These are phyloP conservation scores for Halcyon leucocephala DNA, from an alignment of 2,797 vertebrate genomes.

Conservation along the genomic window DNA sequence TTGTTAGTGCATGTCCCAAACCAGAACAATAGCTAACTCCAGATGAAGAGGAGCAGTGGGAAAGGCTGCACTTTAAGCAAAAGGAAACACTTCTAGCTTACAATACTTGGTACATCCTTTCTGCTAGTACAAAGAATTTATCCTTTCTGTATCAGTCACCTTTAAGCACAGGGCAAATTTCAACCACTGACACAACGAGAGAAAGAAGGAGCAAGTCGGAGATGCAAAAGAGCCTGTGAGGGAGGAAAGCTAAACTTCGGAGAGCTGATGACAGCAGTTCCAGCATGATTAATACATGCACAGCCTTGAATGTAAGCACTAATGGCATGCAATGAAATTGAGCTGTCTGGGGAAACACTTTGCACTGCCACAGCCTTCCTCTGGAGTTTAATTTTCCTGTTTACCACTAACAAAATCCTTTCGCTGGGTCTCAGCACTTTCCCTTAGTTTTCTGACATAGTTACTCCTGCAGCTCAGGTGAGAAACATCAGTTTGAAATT, in stretches of 20 bases:
- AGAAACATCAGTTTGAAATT: neutral
- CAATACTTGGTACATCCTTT: neutral
- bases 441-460: neutral
- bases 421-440: slow-evolving; percentile 2
- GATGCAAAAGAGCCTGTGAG: neutral
- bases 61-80: neutral
- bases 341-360: slow-evolving; percentile 48
- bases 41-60: neutral
- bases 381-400: slow-evolving; percentile 3
- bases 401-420: neutral
- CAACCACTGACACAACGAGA: neutral
- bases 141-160: neutral
- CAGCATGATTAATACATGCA: slow-evolving; percentile 43
- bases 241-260: neutral
- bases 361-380: neutral
- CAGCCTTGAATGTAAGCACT: neutral
- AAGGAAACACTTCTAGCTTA: neutral
- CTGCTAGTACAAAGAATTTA: neutral
- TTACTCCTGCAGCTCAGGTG: neutral
- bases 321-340: slow-evolving; percentile 14
- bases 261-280: slow-evolving; percentile 46
- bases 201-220: neutral
- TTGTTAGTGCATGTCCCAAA: neutral
- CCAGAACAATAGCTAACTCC: neutral
- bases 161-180: slow-evolving; percentile 11